Evolutionary conservation across 2,888 invertebrate species (phyloP).

Genomic region (Scaeva pyrastri): DNA sequence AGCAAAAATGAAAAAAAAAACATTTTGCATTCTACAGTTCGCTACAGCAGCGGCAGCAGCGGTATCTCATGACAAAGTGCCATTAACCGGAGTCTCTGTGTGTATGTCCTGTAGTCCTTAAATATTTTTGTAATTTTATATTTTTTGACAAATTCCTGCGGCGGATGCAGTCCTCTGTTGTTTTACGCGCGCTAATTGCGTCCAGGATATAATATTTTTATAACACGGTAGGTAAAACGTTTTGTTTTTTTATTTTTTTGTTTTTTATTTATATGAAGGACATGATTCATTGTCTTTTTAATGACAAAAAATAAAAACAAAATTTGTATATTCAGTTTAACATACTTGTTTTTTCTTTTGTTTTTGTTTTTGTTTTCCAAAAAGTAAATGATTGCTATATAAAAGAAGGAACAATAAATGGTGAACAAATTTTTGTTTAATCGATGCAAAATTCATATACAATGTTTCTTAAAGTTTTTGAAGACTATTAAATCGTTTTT

Average conservation of each 20-base stretch:
- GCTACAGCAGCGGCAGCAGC: too few relatives aligned
- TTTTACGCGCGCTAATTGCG: conserved; percentile 68
- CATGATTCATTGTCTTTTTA: conserved; percentile 58
- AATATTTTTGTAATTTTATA: conserved; percentile 62
- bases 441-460: conserved; percentile 57
- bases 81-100: conserved; percentile 56
- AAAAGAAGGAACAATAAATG: conserved; percentile 51
- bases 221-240: conserved; percentile 50
- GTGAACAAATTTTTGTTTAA: conserved; percentile 66
- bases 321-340: conserved; percentile 11
- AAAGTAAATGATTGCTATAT: conserved; percentile 48
- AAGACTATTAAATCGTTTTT: conserved; percentile 11
- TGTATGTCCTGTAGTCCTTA: conserved; percentile 35
- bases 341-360: conserved; percentile 5
- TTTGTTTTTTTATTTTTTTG: conserved; percentile 42
- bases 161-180: conserved; percentile 59
- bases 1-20: conserved; percentile 2
- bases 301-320: conserved; percentile 24
- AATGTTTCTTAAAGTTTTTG: conserved; percentile 3
- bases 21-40: conserved; percentile 28
- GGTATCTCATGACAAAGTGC: conserved; percentile 65
- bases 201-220: conserved; percentile 66
- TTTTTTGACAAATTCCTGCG: conserved; percentile 66
- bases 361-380: not conserved
- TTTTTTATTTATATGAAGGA: conserved; percentile 47